Conservation (phyloP, 2,113 vertebrate genomes). For the Dicaeum eximium region DNA sequence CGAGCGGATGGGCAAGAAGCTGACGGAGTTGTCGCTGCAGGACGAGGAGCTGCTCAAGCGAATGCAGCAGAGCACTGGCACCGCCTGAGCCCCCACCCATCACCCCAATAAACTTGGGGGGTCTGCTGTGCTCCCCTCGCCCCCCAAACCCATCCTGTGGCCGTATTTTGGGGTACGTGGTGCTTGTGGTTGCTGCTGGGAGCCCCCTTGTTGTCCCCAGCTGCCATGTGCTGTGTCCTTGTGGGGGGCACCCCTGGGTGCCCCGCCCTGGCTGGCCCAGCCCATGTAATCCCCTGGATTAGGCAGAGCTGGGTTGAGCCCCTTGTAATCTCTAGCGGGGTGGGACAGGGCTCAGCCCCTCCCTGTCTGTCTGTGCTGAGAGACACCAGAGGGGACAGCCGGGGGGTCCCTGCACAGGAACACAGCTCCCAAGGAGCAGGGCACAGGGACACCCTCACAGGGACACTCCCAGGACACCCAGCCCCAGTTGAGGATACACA, state of each 20-base stretch:
- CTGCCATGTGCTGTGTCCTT: neutral
- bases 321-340: neutral
- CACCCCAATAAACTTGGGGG: conserved; percentile 8
- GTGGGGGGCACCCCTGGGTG: neutral
- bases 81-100: neutral
- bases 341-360: neutral
- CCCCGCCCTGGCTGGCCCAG: neutral
- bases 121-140: neutral
- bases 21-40: conserved; percentile 92
- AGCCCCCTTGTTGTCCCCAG: neutral
- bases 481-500: rapidly evolving
- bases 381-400: neutral
- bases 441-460: neutral
- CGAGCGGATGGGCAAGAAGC: conserved; percentile 89
- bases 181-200: neutral
- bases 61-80: conserved; percentile 70
- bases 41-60: conserved; percentile 92
- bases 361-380: neutral
- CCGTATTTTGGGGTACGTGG: neutral
- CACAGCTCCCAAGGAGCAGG: neutral
- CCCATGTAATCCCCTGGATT: conserved; percentile 10
- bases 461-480: neutral
- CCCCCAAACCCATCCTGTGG: neutral
- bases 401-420: rapidly evolving
- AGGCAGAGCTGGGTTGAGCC: conserved; percentile 12